Evolutionary conservation across 2,888 invertebrate genomes (phyloP), one percentile per base, ranked within the genome.

Genomic region (Pandemis corylana): DNA sequence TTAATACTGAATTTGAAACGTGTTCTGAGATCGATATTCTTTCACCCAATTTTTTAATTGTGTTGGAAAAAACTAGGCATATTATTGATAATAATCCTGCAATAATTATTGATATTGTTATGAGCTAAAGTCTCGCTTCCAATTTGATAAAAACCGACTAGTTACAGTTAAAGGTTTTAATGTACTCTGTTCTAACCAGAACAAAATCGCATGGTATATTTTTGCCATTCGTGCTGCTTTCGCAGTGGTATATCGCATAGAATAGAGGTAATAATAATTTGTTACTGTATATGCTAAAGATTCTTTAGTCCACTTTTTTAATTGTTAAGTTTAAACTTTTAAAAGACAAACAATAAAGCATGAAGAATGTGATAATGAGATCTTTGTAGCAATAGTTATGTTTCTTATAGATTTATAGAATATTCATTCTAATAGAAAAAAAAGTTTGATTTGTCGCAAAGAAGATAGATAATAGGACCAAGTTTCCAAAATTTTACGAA

Each of bases 341-440:
- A 65, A 65, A 76, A 72, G 59, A 67, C 51, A 64, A 74, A 74
- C 77, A 64, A 75, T 67, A 79, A 84, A 83, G 87, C 85, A 82
- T 87, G 87, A 88, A 86, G 76, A 81, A 84, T 89, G 89, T 89
- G 89, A 88, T 89, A 87, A 75, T 82, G 82, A 80, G 80, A 83
- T 84, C 78, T 82, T 82, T 80, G 80, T 81, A 82, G 81, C 77
- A 77, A 82, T 84, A 86, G 78, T 80, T 76, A 78, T 70, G 69
- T 77, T 79, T 77, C 68, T 75, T 72, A 72, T 73, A 76, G 68
- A 72, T 73, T 68, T 72, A 76, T 75, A 75, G 61, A 68, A 41
- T 72, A 75, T 72, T 77, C 77, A 71, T 70, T 78, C 78, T 71
- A 74, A 74, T 79, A 75, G 77, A 75, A 67, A 56, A 56, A 78